Evolutionary conservation across 2,888 invertebrate genomes (phyloP).

Genomic region (Pasiphila rectangulata): DNA sequence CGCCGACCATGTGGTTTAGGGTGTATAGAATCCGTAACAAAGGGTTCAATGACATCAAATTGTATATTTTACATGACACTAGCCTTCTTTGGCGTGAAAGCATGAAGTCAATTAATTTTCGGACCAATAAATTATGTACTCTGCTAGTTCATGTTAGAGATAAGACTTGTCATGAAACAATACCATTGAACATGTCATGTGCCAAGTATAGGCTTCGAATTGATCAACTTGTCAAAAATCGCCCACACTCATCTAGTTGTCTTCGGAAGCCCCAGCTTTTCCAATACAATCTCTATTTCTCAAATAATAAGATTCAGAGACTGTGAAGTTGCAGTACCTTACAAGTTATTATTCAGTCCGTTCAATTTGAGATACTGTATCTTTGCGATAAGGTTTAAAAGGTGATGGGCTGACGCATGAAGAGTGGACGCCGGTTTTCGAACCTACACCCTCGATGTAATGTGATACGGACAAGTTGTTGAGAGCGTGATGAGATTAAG

Average conservation of each 20-base stretch:
- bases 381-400: conserved; percentile 10
- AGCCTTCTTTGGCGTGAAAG: too few species aligned
- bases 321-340: too few species aligned
- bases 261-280: conserved; percentile 1
- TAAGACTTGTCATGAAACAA: conserved; percentile 37
- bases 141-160: conserved; percentile 16
- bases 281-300: conserved; percentile 11
- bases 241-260: conserved; percentile 39
- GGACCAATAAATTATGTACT: conserved; percentile 13
- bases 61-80: too few species aligned
- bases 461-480: conserved; percentile 12
- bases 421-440: conserved; percentile 38
- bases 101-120: not conserved
- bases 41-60: conserved; percentile 1
- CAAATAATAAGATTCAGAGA: conserved; percentile 11
- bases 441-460: conserved; percentile 45
- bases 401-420: not conserved
- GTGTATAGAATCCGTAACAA: not conserved
- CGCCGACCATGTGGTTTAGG: too few species aligned
- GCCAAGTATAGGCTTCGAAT: conserved; percentile 50
- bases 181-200: conserved; percentile 42
- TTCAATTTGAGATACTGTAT: conserved; percentile 9
- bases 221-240: conserved; percentile 50
- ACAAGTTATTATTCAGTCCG: not conserved
- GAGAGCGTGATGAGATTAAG: conserved; percentile 37